Percentiles rank a stretch among this genome's conserved stretches.
These are phyloP conservation scores for Brienomyrus brachyistius DNA, from an alignment of 2,113 vertebrate species.

Conservation along the genomic window DNA sequence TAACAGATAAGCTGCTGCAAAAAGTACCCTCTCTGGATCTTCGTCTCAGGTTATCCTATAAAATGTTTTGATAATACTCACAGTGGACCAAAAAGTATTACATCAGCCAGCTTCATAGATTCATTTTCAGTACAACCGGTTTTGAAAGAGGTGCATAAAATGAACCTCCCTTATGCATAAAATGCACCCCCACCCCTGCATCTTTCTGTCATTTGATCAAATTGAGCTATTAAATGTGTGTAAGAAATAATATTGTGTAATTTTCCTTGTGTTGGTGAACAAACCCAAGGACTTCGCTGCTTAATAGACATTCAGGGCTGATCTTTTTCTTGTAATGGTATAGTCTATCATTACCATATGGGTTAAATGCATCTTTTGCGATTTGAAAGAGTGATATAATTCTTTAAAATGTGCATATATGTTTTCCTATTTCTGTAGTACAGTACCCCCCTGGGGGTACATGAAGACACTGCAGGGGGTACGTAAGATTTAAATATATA, in stretches of 20 bases:
- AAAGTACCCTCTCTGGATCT: background rate
- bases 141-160: too few relatives aligned
- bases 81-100: background rate
- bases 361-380: background rate
- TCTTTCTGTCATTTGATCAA: background rate
- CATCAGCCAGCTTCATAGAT: background rate
- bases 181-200: background rate
- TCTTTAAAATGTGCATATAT: background rate
- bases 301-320: background rate
- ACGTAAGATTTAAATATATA: too few relatives aligned
- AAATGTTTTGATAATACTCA: background rate
- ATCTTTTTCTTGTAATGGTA: background rate
- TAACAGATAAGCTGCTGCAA: background rate
- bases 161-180: too few relatives aligned
- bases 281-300: background rate
- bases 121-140: background rate
- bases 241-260: background rate
- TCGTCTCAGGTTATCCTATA: background rate
- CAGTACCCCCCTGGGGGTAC: too few relatives aligned
- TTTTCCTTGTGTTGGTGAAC: background rate
- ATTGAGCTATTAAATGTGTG: background rate
- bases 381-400: background rate
- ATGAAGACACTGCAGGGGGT: too few relatives aligned
- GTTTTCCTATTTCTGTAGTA: background rate
- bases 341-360: background rate